phyloP scores from a whole-genome alignment of 1,140 invertebrate species.

The Bombus waltoni region DNA sequence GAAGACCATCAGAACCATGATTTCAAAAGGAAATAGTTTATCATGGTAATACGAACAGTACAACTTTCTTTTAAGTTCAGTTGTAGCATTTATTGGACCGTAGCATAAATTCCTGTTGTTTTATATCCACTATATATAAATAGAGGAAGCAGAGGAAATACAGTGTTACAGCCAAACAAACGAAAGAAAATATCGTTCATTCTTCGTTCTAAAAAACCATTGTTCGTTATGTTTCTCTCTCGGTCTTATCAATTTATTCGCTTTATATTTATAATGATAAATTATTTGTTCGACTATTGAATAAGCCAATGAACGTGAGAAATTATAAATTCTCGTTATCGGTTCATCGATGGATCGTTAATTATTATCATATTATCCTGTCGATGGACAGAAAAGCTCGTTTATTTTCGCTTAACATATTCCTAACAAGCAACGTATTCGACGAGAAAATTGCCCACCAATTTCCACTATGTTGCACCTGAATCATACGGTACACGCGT shows the following conservation, averaged over 20 bases:
- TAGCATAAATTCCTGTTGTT: too few species aligned
- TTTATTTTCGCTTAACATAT: neutral
- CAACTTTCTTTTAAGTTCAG: neutral
- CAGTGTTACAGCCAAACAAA: neutral
- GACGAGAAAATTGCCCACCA: neutral
- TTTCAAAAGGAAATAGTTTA: neutral
- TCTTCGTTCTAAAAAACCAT: too few species aligned
- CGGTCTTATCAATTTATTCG: too few species aligned
- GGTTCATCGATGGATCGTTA: neutral
- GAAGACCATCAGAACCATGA: too few species aligned
- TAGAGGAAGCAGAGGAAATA: too few species aligned
- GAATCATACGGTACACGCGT: neutral
- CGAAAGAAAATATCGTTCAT: neutral
- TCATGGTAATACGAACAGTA: neutral
- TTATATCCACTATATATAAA: too few species aligned
- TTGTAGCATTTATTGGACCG: too few species aligned
- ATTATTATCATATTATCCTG: neutral
- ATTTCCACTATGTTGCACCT: neutral
- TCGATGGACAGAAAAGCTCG: neutral
- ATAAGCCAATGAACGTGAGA: neutral
- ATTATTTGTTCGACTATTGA: neutral
- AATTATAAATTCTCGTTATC: neutral
- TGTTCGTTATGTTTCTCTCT: too few species aligned
- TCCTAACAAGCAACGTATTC: neutral
- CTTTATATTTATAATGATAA: neutral